Conservation (phyloP, 2,888 invertebrate species). For the Malachius bipustulatus region DNA sequence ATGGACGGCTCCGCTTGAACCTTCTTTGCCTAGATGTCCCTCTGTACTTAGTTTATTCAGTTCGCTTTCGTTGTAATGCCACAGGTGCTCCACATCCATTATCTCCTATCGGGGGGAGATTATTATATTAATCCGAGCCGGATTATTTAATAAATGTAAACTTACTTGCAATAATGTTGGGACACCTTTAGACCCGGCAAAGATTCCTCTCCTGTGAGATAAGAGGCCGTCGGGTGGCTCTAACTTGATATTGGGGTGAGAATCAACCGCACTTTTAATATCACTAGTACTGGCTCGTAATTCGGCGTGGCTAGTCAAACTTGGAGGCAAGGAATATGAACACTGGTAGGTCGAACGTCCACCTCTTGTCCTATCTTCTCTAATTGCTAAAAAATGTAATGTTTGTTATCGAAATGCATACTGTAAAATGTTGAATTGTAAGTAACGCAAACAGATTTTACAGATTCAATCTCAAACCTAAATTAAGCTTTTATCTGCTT, state of each 20-base stretch:
- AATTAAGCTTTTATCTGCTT: too few species aligned
- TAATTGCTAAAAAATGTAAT: conserved; percentile 65
- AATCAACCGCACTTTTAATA: conserved; percentile 31
- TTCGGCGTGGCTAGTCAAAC: conserved; percentile 40
- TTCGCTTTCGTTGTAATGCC: conserved; percentile 86
- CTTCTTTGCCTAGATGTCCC: conserved; percentile 32
- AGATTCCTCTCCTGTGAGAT: conserved; percentile 24
- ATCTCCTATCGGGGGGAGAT: conserved; percentile 72
- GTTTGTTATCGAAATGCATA: conserved; percentile 8
- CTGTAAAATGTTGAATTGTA: too few species aligned
- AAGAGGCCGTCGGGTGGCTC: conserved; percentile 38
- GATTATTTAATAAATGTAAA: conserved; percentile 12
- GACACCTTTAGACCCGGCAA: conserved; percentile 37
- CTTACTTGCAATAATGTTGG: conserved; percentile 58
- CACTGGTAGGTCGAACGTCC: conserved; percentile 94
- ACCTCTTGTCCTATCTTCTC: conserved; percentile 89
- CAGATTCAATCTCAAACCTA: neutral
- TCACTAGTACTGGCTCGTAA: conserved; percentile 34
- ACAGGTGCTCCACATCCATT: conserved; percentile 91
- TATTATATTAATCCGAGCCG: too few species aligned
- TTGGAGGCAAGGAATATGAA: conserved; percentile 75
- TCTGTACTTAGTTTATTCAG: conserved; percentile 48
- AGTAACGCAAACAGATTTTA: too few species aligned
- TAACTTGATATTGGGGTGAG: conserved; percentile 37
- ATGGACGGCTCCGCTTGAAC: conserved; percentile 35